Evolutionary conservation across 2,797 vertebrate genomes (phyloP), one percentile per base, ranked within the genome.

Genomic region (Mionectes olivaceus): DNA sequence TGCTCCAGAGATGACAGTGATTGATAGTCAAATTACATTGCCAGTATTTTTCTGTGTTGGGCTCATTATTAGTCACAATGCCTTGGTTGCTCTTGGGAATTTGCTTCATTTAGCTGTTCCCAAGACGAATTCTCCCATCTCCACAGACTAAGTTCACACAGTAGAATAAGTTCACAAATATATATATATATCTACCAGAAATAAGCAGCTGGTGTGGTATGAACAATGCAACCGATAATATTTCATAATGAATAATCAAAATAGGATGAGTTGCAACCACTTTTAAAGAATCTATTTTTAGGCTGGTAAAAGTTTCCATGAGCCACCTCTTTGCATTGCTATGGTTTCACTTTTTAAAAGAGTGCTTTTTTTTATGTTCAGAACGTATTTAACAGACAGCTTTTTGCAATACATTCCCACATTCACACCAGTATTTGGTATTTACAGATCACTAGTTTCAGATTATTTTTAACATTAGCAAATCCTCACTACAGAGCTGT

Each of bases 21-120:
- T 97, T 97, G 98, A 98, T 96, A 94, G 96, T 90, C 95, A 97
- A 96, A 97, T 96, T 86, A 83, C 93, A 63, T 50, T 96, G 96
- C 98, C 96, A 96, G 97, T 97, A 71, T 93, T 97, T 95, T 97
- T 91, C 97, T 92, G 77, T 94, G 96, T 97, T 97, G 97, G 95
- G 69, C 87, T 97, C 97, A 97, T 96, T 96, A 96, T 79, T 94
- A 96, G 87, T 64, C 95, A 91, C 95, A 86, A 81, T 74, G 96
- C 93, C 80, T 70, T 61, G 41, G 60, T 63, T 69, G 87, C 95
- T 88, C 65, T 13, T 65, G 89, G 95, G 87, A 90, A 61, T 57
- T 49, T 46, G 55, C 61, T 87, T 76, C 84, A 33, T 92, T 90
- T 55, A 87, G 73, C 84, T 70, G 77, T 90, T 84, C 69, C 60